A percentile compares a stretch with the other conserved stretches of the same genome.
Conservation (phyloP, 2,113 vertebrate species). For the Echinops telfairi region DNA sequence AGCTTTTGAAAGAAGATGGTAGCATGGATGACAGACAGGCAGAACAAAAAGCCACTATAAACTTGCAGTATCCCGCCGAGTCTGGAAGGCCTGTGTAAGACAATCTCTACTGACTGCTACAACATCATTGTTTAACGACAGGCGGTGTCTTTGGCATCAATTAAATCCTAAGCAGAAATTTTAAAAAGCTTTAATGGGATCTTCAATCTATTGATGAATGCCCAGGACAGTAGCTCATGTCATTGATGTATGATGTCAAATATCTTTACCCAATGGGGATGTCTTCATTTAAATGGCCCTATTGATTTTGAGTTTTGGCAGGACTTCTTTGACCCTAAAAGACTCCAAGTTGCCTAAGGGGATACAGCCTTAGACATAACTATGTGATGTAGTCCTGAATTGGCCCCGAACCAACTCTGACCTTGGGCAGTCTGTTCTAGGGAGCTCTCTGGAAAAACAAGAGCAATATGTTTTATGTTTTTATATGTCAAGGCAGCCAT, state of each 20-base stretch:
- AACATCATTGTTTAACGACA: constrained; percentile 49
- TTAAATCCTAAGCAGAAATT: constrained; percentile 76
- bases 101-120: constrained; percentile 8
- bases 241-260: constrained; percentile 65
- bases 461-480: constrained; percentile 41
- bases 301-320: constrained; percentile 75
- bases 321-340: constrained; percentile 52
- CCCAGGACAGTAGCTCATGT: constrained; percentile 42
- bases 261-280: constrained; percentile 66
- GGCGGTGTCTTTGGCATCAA: constrained; percentile 58
- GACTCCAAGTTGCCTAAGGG: constrained; percentile 36
- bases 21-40: not conserved
- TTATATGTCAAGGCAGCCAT: not conserved
- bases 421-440: not conserved
- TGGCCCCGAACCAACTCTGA: constrained; percentile 32
- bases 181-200: constrained; percentile 75
- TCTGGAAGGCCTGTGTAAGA: not conserved
- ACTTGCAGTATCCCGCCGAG: not conserved
- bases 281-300: constrained; percentile 72
- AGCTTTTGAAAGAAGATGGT: not conserved
- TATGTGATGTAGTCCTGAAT: constrained; percentile 41
- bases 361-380: constrained; percentile 43
- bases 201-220: constrained; percentile 70
- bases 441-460: constrained; percentile 3
- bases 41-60: not conserved